Base-by-base conservation (phyloP, 2,797 vertebrate genomes). In the Acanthiza pusilla region DNA sequence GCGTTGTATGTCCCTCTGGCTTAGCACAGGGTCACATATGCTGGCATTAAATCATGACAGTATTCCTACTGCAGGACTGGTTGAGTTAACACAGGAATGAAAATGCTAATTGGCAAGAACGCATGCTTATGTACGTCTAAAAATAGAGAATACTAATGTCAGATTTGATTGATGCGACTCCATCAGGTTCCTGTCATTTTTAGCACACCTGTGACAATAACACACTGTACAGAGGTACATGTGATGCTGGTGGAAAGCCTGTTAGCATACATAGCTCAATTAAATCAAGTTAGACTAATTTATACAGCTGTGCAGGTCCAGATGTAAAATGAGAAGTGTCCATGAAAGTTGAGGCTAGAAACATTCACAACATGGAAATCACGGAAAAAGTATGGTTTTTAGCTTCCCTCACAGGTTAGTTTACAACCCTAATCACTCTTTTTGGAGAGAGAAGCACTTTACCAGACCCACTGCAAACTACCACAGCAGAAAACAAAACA, bases 31-130 rank as follows among this genome's bases (percentile, higher is more conserved):
- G 94, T 97, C 95, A 96, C 85, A 81, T 78, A 94, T 80, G 96
- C 88, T 47, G 84, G 92, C 94, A 94, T 79, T 97, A 97, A 97
- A 97, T 98, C 93, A 95, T 74, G 55, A 87, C 38, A 67, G 60
- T 82, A 87, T 95, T 97, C 96, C 90, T 96, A 43, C 79, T 77
- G 94, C 91, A 96, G 77, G 32, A 12, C 48, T 94, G 58, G 22
- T 88, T 91, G 79, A 54, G 82, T 77, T 97, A 97, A 96, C 82
- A 90, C 22, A 91, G 81, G 85, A 95, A 96, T 32, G 53, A 97
- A 84, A 93, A 93, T 30, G 75, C 30, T 81, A 74, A 85, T 94
- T 96, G 96, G 84, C 82, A 96, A 96, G 97, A 93, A 87, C 50
- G 48, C 51, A 87, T 10, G 13, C 87, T 93, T 91, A 94, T 48